Base-by-base conservation (phyloP, 2,113 vertebrate species). In the Triplophysa siluroides region DNA sequence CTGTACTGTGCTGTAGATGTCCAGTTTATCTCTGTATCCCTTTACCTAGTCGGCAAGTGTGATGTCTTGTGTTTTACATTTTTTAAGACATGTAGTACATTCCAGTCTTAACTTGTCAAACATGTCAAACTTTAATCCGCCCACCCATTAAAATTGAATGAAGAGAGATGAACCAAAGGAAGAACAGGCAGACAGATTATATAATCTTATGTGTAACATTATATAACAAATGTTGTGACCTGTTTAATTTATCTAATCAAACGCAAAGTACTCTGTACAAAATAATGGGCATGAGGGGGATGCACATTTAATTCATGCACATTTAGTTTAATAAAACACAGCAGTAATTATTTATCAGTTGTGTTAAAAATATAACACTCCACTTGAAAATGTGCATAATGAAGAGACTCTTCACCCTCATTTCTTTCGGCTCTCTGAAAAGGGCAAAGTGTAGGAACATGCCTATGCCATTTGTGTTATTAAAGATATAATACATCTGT, bases 381-480 rank as follows among this genome's bases (percentile, higher is more conserved):
- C 56, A 78, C 68, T 73, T 67, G 14, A 79, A 52, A 77, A 81
- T 77, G 73, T 65, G 68, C 4, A 11, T 73, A 61, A 72, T 61
- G 33, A 78, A 78, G 60, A 82, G 81, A 64, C 69, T 61, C 80
- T 71, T 54, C 16, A 29, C 45, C 41, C 68, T 38, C 11, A 11
- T 79, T 69, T 79, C 54, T 60, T 76, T 64, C 63, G 10, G 13
- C 47, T 68, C 29, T 26, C 2, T 65, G 66, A 71, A 80, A 64
- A 69, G 47, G 60, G 69, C 23, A 19, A 47, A 58, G 29, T 81
- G 65, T 43, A 38, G 33, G 33, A 6, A 38, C 33, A 38, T 38
- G 33, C 33, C 63, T 56, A 33, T 43, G 54, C 56, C 45, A 69
- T 63, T 61, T 63, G 67, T 43, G 23, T 68, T 69, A 56, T 68